phyloP scores from a whole-genome alignment of 2,797 vertebrate genomes.

The Sus cebifrons region DNA sequence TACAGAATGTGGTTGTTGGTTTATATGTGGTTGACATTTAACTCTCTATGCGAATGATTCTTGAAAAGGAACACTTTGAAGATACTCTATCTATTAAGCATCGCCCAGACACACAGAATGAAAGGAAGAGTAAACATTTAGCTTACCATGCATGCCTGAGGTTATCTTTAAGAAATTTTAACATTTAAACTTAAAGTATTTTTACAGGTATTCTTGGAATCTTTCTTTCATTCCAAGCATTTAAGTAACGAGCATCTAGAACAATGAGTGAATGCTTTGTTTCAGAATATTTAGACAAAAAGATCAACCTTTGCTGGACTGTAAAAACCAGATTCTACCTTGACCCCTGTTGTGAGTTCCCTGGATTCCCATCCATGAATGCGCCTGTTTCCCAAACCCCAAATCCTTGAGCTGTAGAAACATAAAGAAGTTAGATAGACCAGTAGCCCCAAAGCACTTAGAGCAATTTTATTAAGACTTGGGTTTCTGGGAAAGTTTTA shows the following conservation, averaged over 20 bases:
- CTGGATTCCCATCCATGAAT: background rate
- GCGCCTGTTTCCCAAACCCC: background rate
- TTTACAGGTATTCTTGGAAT: conserved; percentile 70
- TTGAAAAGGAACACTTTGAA: conserved; percentile 57
- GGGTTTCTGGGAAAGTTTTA: conserved; percentile 79
- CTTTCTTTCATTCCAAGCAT: conserved; percentile 49
- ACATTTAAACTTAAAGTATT: conserved; percentile 74
- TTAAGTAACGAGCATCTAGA: conserved; percentile 41
- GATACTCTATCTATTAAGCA: conserved; percentile 47
- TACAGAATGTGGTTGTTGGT: background rate
- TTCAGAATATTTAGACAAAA: conserved; percentile 59
- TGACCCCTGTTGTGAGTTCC: background rate
- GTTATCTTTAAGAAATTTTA: conserved; percentile 70
- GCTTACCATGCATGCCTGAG: background rate
- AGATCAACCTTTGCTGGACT: background rate
- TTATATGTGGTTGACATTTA: conserved; percentile 65
- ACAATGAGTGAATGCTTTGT: conserved; percentile 25
- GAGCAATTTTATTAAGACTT: conserved; percentile 67
- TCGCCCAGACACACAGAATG: conserved; percentile 1
- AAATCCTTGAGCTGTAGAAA: background rate
- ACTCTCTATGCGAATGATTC: conserved; percentile 17
- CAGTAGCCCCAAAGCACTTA: conserved; percentile 3
- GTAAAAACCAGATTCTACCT: conserved; percentile 27
- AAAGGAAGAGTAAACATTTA: conserved; percentile 47
- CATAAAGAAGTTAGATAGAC: conserved; percentile 17